Evolutionary conservation across 2,113 vertebrate genomes (phyloP).

Genomic region (Silurus glanis): DNA sequence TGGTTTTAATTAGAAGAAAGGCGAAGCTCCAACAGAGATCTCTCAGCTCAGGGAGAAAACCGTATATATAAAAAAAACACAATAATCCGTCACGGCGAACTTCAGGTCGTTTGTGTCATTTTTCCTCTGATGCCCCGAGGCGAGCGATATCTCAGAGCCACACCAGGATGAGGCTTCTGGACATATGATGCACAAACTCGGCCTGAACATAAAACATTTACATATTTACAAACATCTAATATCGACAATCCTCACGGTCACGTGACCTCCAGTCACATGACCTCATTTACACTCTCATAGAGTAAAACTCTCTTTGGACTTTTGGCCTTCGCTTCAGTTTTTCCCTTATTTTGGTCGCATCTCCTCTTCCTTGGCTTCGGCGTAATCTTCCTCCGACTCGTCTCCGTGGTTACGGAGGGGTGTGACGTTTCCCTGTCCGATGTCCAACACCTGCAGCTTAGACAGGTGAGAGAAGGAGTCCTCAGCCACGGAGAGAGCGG

Average conservation of each 20-base stretch:
- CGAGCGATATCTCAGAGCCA: not conserved
- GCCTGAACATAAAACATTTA: not conserved
- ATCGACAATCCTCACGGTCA: no score
- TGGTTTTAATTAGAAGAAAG: constrained; percentile 19
- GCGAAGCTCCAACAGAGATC: not conserved
- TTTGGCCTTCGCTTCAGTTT: not conserved
- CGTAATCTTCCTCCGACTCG: constrained; percentile 31
- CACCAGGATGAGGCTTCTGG: not conserved
- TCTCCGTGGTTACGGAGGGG: constrained; percentile 17
- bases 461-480: constrained; percentile 83
- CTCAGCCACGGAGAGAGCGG: constrained; percentile 80
- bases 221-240: not conserved
- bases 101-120: not conserved
- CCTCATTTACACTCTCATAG: not conserved
- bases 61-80: not conserved
- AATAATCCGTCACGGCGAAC: constrained; percentile 2
- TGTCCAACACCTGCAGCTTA: constrained; percentile 88
- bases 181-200: not conserved
- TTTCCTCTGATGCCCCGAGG: not conserved
- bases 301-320: not conserved
- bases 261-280: no score
- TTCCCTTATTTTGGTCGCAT: not conserved
- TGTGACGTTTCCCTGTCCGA: constrained; percentile 69
- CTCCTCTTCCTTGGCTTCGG: constrained; percentile 42
- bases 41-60: not conserved